Conservation (phyloP, 1,140 invertebrate species). For the Macrobrachium rosenbergii region DNA sequence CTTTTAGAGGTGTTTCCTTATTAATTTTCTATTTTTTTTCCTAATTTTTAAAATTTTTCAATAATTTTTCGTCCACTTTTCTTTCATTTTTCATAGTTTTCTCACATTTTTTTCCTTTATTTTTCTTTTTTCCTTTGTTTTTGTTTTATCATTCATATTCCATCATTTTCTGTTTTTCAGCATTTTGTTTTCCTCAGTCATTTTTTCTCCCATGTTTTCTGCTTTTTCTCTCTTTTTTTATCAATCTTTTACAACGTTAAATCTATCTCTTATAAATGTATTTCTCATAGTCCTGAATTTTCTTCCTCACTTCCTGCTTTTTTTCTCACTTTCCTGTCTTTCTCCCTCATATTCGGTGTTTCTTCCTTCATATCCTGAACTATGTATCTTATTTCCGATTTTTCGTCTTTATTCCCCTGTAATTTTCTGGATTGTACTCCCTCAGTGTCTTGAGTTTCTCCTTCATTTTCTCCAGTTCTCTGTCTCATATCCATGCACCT, state of each 20-base stretch:
- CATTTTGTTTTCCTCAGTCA: neutral
- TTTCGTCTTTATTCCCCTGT: neutral
- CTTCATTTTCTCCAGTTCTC: neutral
- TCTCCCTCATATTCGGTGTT: conserved; percentile 1
- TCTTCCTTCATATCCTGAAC: neutral
- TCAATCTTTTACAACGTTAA: too few species aligned
- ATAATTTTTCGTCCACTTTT: too few species aligned
- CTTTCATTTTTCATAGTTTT: too few species aligned
- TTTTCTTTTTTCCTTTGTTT: neutral
- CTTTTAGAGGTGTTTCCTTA: too few species aligned
- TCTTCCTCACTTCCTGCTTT: neutral
- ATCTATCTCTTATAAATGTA: too few species aligned
- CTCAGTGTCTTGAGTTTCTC: neutral
- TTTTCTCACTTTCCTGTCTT: neutral
- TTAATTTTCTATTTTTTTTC: too few species aligned
- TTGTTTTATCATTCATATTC: neutral
- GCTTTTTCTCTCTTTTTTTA: neutral
- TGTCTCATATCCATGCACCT: neutral
- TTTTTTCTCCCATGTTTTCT: neutral
- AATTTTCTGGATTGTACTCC: neutral
- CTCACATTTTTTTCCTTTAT: too few species aligned
- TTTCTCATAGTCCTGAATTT: neutral
- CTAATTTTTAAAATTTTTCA: too few species aligned
- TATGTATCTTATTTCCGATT: neutral
- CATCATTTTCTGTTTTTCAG: neutral